These are phyloP conservation scores for Cirrhinus molitorella DNA, from an alignment of 2,797 vertebrate genomes.

Conservation along the genomic window DNA sequence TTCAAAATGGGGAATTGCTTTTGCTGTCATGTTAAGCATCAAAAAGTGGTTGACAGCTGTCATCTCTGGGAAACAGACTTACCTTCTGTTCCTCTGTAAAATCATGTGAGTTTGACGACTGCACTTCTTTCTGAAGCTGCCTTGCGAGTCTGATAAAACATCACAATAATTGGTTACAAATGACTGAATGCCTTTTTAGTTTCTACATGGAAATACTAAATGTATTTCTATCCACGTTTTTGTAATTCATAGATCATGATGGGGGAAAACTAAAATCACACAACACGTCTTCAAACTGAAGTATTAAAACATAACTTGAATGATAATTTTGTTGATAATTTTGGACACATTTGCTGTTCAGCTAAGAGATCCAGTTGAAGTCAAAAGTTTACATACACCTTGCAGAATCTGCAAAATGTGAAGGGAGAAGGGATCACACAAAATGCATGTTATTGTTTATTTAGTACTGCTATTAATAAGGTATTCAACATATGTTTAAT, in stretches of 20 bases:
- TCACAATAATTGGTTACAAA: background rate
- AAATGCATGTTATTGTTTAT: too few relatives aligned
- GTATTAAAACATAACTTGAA: background rate
- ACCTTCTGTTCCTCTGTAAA: slow-evolving; percentile 99
- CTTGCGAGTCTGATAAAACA: slow-evolving; percentile 87
- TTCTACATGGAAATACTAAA: background rate
- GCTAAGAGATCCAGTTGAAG: too few relatives aligned
- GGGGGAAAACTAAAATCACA: background rate
- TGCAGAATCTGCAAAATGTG: too few relatives aligned
- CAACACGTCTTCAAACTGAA: background rate
- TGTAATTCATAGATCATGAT: background rate
- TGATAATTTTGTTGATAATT: too few relatives aligned
- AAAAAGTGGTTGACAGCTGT: background rate
- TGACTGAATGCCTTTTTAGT: slow-evolving; percentile 17
- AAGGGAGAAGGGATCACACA: too few relatives aligned
- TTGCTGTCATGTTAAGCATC: background rate
- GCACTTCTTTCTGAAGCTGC: slow-evolving; percentile 95
- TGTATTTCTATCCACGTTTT: background rate
- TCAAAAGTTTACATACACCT: too few relatives aligned
- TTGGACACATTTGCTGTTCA: background rate
- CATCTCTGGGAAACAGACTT: background rate
- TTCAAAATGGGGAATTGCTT: background rate
- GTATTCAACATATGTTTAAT: too few relatives aligned
- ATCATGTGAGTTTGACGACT: slow-evolving; percentile 89
- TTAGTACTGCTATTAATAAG: too few relatives aligned